Evolutionary conservation across 2,797 vertebrate genomes (phyloP), one percentile per base, ranked within the genome.

Genomic region (Sebastes jordani): DNA sequence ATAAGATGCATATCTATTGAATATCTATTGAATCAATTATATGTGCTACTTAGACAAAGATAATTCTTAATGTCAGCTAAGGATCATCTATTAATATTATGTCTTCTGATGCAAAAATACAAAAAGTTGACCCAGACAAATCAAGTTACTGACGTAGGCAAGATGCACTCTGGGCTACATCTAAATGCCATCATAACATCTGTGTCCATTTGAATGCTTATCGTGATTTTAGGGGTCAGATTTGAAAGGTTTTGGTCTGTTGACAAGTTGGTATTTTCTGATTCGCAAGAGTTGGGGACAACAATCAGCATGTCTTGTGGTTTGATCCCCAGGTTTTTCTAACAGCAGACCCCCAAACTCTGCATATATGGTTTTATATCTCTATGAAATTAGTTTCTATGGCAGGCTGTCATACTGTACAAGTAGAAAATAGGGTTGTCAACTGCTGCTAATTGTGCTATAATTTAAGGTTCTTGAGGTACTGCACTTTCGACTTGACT

Each of bases 381-480:
- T 9, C 42, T 36, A 13, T 58, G 4, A n/a, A 63, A 61, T 56
- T 1, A 63, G n/a, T n/a, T 36, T 59, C 5, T 59, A 2, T 69
- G 49, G 18, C 52, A 58, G 6, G 29, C 23, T 71, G 22, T 54
- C 5, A 64, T 23, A 42, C 18, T 36, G 56, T 25, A 10, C 13
- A 63, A 14, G 27, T 2, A 49, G 23, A 67, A 60, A 76, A 60
- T 6, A 5, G 1, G 42, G 10, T 60, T 54, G 69, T 65, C 72
- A 76, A 2, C 62, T 46, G 20, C 80, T 67, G 34, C 62, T 64
- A 76, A 76, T 74, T 78, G 32, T 60, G 18, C 36, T 29, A 54
- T 55, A 75, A 78, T 59, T 77, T 8, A 72, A 67, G 54, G 23
- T 76, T n/a, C n/a, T n/a, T n/a, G n/a, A n/a, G n/a, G n/a, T n/a